Evolutionary conservation across 2,888 invertebrate genomes (phyloP).

Genomic region (Micoletzkya japonica): DNA sequence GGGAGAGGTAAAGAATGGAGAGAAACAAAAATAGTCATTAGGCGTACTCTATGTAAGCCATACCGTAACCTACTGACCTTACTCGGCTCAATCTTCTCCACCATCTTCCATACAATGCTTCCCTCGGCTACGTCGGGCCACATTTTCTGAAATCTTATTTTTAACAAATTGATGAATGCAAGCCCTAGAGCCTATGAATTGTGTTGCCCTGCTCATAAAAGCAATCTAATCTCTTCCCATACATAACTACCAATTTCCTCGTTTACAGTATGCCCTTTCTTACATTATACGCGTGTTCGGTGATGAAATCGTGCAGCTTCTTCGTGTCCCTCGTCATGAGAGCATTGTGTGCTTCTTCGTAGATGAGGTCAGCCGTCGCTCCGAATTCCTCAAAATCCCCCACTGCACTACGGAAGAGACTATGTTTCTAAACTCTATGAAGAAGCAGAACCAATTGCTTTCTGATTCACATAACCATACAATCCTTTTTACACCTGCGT

Average conservation of each 20-base stretch:
- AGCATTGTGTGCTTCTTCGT: conserved; percentile 52
- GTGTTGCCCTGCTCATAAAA: neutral
- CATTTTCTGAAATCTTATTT: conserved; percentile 53
- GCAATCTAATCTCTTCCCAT: neutral
- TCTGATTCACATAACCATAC: neutral
- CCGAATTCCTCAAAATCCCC: conserved; percentile 45
- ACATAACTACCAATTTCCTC: too few relatives aligned
- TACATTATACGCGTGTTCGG: conserved; percentile 56
- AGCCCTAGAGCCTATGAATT: neutral
- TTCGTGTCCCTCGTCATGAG: conserved; percentile 46
- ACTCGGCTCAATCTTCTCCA: conserved; percentile 49
- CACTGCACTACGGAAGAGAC: too few relatives aligned
- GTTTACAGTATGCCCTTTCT: too few relatives aligned
- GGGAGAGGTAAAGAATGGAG: neutral
- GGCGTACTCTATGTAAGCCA: too few relatives aligned
- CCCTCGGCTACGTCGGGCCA: conserved; percentile 62
- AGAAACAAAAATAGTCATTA: neutral
- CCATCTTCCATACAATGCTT: conserved; percentile 54
- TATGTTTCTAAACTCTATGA: neutral
- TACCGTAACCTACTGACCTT: conserved; percentile 31
- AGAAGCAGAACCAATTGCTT: neutral
- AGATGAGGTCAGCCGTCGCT: conserved; percentile 52
- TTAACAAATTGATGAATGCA: too few relatives aligned
- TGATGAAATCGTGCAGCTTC: conserved; percentile 48
- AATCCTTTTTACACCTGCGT: too few relatives aligned